These are phyloP conservation scores for Ctenoplectra terminalis DNA, from an alignment of 1,140 invertebrate species.

Conservation along the genomic window DNA sequence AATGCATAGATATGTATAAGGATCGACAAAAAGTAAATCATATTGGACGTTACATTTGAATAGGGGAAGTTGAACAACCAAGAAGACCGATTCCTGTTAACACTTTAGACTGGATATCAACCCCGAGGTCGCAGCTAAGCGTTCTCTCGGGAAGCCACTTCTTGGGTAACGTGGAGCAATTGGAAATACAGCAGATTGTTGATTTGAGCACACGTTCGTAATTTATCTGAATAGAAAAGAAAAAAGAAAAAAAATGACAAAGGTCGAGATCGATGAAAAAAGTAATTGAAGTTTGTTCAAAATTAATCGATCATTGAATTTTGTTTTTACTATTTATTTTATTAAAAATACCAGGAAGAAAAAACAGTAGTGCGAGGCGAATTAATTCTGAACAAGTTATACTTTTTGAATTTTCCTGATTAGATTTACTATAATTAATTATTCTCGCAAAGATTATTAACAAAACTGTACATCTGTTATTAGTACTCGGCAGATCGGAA, in stretches of 20 bases:
- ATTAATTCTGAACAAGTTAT: too few relatives aligned
- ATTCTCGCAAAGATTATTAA: too few relatives aligned
- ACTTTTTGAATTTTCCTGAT: too few relatives aligned
- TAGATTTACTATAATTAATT: too few relatives aligned
- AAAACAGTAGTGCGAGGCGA: too few relatives aligned
- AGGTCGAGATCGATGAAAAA: neutral
- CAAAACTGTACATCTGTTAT: neutral
- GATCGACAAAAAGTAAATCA: neutral
- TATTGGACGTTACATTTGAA: neutral
- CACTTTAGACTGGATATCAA: constrained; percentile 69
- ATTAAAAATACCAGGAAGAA: too few relatives aligned
- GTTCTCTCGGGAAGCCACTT: constrained; percentile 67
- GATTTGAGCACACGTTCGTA: constrained; percentile 71
- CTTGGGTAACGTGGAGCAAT: constrained; percentile 69
- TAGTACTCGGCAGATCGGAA: constrained; percentile 63
- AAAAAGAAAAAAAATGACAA: too few relatives aligned
- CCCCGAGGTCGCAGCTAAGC: constrained; percentile 63
- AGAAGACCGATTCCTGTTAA: constrained; percentile 58
- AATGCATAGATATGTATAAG: neutral
- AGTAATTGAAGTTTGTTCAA: neutral
- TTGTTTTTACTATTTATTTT: neutral
- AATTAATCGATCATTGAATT: neutral
- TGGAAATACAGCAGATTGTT: constrained; percentile 74
- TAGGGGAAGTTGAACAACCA: neutral
- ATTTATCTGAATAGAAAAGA: neutral